phyloP scores from a whole-genome alignment of 2,797 vertebrate species.

The Sebastes trivittatus region DNA sequence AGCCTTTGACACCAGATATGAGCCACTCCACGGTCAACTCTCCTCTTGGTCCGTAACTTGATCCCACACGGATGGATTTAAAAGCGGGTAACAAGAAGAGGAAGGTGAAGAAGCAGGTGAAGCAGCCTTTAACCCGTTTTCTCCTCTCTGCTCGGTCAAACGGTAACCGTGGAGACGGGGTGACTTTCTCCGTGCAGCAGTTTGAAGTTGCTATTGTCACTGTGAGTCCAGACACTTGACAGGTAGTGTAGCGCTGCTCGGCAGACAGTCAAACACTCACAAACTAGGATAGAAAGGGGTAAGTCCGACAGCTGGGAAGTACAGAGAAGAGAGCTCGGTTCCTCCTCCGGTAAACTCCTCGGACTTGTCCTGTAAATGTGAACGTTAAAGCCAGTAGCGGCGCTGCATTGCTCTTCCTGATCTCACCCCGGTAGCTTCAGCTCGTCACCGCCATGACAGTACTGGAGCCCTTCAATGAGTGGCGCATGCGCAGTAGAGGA shows the following conservation, averaged over 20 bases:
- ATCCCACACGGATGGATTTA: constrained; percentile 59
- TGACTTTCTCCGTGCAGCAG: constrained; percentile 56
- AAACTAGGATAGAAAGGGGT: constrained; percentile 36
- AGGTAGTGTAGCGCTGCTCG: constrained; percentile 63
- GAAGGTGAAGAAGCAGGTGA: constrained; percentile 5
- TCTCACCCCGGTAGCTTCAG: constrained; percentile 78
- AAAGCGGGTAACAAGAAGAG: constrained; percentile 26
- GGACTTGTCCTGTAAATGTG: constrained; percentile 54
- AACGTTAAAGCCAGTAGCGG: constrained; percentile 65
- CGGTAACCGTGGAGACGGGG: constrained; percentile 27
- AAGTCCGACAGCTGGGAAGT: constrained; percentile 52
- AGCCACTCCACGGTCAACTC: constrained; percentile 47
- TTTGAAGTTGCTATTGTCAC: constrained; percentile 77
- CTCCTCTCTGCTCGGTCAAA: constrained; percentile 29
- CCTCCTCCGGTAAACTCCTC: constrained; percentile 45
- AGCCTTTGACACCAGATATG: constrained; percentile 32
- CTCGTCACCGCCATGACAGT: constrained; percentile 95
- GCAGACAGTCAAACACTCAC: constrained; percentile 65
- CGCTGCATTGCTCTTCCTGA: constrained; percentile 83
- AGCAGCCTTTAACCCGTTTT: neutral
- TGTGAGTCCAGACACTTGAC: constrained; percentile 70
- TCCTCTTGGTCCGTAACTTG: constrained; percentile 73
- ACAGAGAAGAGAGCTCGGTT: constrained; percentile 23
- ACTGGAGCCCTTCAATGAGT: constrained; percentile 68
- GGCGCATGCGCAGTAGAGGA: constrained; percentile 80